Evolutionary conservation across 1,140 invertebrate genomes (phyloP).

Genomic region (Adoxophyes honmai): DNA sequence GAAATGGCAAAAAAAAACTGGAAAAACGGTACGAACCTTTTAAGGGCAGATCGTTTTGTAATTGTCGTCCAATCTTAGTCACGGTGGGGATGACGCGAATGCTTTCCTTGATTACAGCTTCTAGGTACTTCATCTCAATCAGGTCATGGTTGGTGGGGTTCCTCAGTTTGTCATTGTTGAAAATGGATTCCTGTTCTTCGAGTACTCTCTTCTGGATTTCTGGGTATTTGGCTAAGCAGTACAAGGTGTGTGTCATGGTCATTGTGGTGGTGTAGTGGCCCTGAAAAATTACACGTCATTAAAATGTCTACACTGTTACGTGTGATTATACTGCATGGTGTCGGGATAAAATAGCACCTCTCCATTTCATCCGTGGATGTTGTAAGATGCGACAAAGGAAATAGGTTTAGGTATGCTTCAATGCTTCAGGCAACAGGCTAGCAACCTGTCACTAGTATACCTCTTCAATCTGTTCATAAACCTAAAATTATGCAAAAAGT

Average conservation of each 20-base stretch:
- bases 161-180: constrained; percentile 48
- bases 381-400: no score
- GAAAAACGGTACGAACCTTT: constrained; percentile 16
- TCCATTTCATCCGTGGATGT: no score
- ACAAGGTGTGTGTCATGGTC: constrained; percentile 70
- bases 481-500: no score
- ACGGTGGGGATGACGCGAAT: constrained; percentile 78
- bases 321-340: no score
- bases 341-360: no score
- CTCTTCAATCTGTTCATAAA: no score
- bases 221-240: constrained; percentile 61
- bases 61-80: constrained; percentile 73
- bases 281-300: constrained; percentile 79
- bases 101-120: constrained; percentile 78
- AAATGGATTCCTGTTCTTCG: constrained; percentile 55
- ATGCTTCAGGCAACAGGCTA: no score
- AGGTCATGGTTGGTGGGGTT: constrained; percentile 74
- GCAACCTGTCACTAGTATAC: no score
- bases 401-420: no score
- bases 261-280: constrained; percentile 85
- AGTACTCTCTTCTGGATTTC: constrained; percentile 59
- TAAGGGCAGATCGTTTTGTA: constrained; percentile 56
- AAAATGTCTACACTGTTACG: no score
- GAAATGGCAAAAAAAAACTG: no score
- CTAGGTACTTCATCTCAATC: constrained; percentile 75